Conservation (phyloP, 2,888 invertebrate species). For the Dinocampus coccinellae region DNA sequence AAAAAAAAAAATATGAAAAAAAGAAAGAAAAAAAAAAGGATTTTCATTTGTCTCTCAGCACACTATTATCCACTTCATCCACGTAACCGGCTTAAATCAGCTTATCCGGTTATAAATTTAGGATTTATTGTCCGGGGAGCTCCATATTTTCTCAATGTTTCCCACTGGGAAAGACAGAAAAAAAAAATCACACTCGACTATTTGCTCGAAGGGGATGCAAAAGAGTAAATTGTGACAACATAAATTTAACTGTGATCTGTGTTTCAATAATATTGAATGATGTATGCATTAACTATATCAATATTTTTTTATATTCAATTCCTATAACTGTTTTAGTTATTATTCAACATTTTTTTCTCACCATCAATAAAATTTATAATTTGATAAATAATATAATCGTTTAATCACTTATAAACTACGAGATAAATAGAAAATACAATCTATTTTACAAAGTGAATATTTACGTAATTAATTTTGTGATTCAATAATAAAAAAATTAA, state of each 20-base stretch:
- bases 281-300: background rate
- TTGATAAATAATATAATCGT: too few relatives aligned
- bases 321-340: too few relatives aligned
- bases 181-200: background rate
- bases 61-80: constrained; percentile 22
- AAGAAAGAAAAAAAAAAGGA: background rate
- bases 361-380: too few relatives aligned
- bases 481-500: background rate
- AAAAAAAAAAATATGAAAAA: too few relatives aligned
- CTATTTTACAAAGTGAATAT: constrained; percentile 9
- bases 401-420: background rate
- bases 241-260: background rate
- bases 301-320: background rate
- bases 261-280: background rate
- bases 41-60: constrained; percentile 31
- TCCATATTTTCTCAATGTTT: constrained; percentile 39
- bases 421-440: background rate
- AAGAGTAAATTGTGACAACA: background rate
- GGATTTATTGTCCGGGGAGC: constrained; percentile 43
- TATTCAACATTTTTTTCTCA: too few relatives aligned
- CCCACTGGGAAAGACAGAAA: constrained; percentile 26
- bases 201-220: background rate
- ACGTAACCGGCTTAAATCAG: constrained; percentile 43
- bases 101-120: constrained; percentile 54
- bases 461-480: constrained; percentile 10